Base-by-base conservation (phyloP, 2,113 vertebrate genomes). In the Poeciliopsis turrubarensis region DNA sequence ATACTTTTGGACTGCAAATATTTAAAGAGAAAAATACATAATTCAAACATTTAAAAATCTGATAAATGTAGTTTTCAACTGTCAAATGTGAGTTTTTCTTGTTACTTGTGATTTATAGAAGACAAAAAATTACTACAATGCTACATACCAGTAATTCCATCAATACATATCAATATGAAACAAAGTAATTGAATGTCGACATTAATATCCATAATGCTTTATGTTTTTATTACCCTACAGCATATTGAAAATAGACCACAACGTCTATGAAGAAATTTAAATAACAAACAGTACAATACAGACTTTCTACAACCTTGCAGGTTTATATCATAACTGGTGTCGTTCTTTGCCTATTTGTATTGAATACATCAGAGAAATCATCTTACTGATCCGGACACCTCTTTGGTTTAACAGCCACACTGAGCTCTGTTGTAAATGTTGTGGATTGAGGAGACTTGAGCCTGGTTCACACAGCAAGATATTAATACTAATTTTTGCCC, bases 381-480 rank as follows among this genome's bases (percentile, higher is more conserved):
- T n/a, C 37, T 9, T 47, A 57, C 13, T 37, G 26, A 44, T 44
- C 6, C 29, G 2, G 22, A 54, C 19, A 57, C 25, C 30, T 54
- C 4, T 77, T 70, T 65, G 47, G 34, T 69, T 67, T 78, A 11
- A 60, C 32, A 61, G 51, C 6, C 19, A 66, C 25, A 64, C 63
- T 5, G 39, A 29, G 65, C 32, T n/a, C 41, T 79, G 77, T 47
- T 65, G n/a, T 62, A 74, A n/a, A 66, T 22, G 13, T 57, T 67
- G 32, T 25, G 1, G 31, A 68, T 2, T n/a, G 63, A 78, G 26
- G 10, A 57, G 63, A 76, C 34, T 34, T 68, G 34, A 11, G 10
- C 10, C 34, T 37, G 34, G 34, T 37, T 37, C 34, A 37, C 10
- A 37, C 10, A 11, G 34, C 10, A 37, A 37, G 10, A 37, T 37